Evolutionary conservation across 2,797 vertebrate genomes (phyloP).

Genomic region (Epinephelus coioides): DNA sequence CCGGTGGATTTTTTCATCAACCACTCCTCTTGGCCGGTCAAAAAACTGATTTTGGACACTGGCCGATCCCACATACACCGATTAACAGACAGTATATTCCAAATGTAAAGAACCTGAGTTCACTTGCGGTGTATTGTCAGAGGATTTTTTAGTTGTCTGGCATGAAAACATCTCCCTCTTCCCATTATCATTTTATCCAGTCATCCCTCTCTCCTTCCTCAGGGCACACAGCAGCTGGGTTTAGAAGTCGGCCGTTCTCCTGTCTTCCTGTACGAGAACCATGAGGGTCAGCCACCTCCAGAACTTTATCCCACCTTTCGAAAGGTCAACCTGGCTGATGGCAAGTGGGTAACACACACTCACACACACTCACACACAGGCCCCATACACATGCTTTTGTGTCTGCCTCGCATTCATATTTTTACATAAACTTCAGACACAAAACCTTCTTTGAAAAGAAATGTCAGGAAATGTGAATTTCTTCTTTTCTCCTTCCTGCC

Average conservation of each 20-base stretch:
- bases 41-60: too few relatives aligned
- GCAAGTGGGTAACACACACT: constrained; percentile 90
- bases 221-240: constrained; percentile 93
- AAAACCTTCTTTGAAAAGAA: neutral
- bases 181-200: neutral
- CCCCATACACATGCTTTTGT: neutral
- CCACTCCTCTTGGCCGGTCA: too few relatives aligned
- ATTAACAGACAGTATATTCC: neutral
- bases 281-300: constrained; percentile 91
- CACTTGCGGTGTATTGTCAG: neutral
- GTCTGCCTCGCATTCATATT: neutral
- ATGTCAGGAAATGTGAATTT: neutral
- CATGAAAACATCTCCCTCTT: neutral
- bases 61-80: neutral
- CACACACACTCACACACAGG: constrained; percentile 2
- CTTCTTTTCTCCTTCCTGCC: constrained; percentile 24
- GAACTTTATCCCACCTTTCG: constrained; percentile 95
- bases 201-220: constrained; percentile 2
- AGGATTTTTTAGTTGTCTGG: neutral
- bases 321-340: constrained; percentile 93
- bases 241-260: constrained; percentile 95
- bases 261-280: constrained; percentile 95
- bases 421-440: neutral
- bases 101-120: neutral
- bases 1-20: too few relatives aligned